phyloP scores from a whole-genome alignment of 2,888 invertebrate genomes.

The Camponotus fellah region DNA sequence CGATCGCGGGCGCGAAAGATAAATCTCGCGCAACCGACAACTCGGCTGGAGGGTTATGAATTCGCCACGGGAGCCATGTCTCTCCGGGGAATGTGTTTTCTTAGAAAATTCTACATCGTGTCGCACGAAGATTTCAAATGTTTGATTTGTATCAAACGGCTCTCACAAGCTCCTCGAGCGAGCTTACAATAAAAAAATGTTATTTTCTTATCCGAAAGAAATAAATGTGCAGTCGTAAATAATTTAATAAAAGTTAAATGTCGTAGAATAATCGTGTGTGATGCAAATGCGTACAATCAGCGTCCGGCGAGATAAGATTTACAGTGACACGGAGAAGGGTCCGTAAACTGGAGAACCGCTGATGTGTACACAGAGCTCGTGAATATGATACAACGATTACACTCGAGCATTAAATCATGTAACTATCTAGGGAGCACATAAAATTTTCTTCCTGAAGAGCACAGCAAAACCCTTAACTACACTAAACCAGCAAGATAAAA shows the following conservation, averaged over 20 bases:
- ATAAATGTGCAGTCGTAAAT: not conserved
- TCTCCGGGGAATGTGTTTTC: slow-evolving; percentile 54
- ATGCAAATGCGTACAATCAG: not conserved
- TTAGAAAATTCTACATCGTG: slow-evolving; percentile 46
- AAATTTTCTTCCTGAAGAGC: slow-evolving; percentile 21
- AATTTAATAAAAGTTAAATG: slow-evolving; percentile 7
- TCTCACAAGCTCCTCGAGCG: not conserved
- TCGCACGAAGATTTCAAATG: slow-evolving; percentile 23
- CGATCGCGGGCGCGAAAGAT: slow-evolving; percentile 41
- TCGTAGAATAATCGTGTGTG: not conserved
- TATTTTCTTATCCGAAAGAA: not conserved
- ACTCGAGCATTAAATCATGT: slow-evolving; percentile 22
- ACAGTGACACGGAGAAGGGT: not conserved
- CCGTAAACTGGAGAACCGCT: not conserved
- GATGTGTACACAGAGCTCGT: not conserved
- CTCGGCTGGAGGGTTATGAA: slow-evolving; percentile 62
- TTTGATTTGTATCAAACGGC: slow-evolving; percentile 16
- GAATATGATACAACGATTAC: slow-evolving; percentile 23
- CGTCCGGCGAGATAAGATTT: not conserved
- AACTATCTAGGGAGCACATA: slow-evolving; percentile 18
- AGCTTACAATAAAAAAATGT: not conserved
- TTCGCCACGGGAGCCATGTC: slow-evolving; percentile 56
- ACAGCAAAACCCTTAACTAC: slow-evolving; percentile 5
- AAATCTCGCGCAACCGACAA: slow-evolving; percentile 61
- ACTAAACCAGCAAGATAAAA: slow-evolving; percentile 23